Evolutionary conservation across 2,113 vertebrate genomes (phyloP).

Genomic region (Myotis yumanensis): DNA sequence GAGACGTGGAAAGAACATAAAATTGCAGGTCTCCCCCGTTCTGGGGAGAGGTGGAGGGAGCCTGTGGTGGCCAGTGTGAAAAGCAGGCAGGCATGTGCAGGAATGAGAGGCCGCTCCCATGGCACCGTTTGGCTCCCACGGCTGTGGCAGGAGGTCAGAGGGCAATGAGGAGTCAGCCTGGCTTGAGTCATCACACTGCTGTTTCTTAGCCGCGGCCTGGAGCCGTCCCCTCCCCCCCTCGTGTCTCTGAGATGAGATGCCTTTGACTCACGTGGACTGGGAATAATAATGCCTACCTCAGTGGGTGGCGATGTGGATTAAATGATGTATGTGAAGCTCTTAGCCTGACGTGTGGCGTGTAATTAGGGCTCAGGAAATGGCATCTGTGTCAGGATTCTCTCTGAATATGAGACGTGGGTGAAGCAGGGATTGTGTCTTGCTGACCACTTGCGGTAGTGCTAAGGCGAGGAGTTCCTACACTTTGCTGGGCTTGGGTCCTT

Average conservation of each 20-base stretch:
- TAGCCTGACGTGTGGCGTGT: neutral
- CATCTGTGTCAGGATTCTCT: neutral
- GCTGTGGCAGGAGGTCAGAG: neutral
- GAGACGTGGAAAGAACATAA: constrained; percentile 56
- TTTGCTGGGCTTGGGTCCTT: neutral
- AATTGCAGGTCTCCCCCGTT: constrained; percentile 27
- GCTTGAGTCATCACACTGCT: neutral
- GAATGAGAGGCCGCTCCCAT: neutral
- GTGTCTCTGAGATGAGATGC: neutral
- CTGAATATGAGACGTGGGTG: neutral
- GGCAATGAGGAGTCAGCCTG: neutral
- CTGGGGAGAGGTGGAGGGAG: neutral
- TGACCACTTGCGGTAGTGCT: neutral
- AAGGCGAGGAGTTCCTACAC: neutral
- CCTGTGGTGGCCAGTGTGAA: neutral
- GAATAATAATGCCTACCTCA: neutral
- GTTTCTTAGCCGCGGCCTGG: neutral
- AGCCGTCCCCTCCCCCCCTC: neutral
- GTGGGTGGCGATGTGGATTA: neutral
- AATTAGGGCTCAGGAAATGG: neutral
- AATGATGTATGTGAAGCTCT: neutral
- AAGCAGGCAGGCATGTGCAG: neutral
- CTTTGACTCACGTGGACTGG: neutral
- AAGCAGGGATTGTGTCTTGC: neutral
- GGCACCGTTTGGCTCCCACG: neutral